Percentiles rank a stretch among this genome's conserved stretches.
Conservation (phyloP, 2,113 vertebrate genomes). For the Eurystomus gularis region DNA sequence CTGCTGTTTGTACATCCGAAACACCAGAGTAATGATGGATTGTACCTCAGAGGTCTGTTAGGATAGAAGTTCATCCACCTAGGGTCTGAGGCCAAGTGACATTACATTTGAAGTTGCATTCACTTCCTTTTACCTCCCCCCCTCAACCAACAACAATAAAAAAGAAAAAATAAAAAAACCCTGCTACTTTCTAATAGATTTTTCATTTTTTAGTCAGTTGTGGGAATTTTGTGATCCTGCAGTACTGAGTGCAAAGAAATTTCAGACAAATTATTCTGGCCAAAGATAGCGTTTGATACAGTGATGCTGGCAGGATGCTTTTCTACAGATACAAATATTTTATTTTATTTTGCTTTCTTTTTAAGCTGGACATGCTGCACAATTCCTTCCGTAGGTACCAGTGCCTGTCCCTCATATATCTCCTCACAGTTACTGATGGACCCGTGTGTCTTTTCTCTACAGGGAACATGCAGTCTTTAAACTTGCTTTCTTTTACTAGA, state of each 20-base stretch:
- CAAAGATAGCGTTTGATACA: rapidly evolving
- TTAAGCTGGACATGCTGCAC: neutral
- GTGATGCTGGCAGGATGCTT: neutral
- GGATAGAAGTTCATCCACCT: neutral
- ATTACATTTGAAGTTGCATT: neutral
- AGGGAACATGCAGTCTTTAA: neutral
- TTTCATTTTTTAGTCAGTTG: neutral
- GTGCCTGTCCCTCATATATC: neutral
- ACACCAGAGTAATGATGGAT: rapidly evolving
- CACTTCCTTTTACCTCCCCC: neutral
- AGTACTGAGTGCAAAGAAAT: neutral
- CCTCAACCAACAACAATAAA: too few relatives aligned
- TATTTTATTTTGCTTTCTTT: neutral
- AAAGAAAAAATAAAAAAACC: neutral
- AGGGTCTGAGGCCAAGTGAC: neutral
- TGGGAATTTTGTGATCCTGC: neutral
- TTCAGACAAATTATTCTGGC: neutral
- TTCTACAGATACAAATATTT: neutral
- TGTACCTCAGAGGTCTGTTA: neutral
- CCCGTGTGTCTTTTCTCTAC: rapidly evolving
- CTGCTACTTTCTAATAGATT: neutral
- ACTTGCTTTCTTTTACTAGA: neutral
- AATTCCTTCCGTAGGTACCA: neutral
- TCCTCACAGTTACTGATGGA: neutral
- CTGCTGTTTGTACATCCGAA: neutral